These are phyloP conservation scores for Eupithecia subumbrata DNA, from an alignment of 2,888 invertebrate genomes.

Conservation along the genomic window DNA sequence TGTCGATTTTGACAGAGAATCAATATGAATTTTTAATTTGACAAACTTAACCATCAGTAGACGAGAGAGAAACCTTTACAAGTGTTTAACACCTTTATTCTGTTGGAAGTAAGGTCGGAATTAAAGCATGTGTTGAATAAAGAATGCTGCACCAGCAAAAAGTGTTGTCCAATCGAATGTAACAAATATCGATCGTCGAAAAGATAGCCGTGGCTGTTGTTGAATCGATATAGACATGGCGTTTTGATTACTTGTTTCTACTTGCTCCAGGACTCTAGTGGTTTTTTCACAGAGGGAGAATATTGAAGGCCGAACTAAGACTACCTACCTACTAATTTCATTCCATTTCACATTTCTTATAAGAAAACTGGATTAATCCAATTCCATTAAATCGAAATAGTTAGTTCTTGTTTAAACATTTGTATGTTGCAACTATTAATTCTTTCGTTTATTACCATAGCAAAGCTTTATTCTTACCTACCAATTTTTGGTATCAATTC, in stretches of 20 bases:
- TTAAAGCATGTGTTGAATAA: slow-evolving; percentile 31
- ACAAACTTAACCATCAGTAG: slow-evolving; percentile 42
- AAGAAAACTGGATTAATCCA: not conserved
- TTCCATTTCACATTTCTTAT: not conserved
- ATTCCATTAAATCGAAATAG: no score
- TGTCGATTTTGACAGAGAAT: slow-evolving; percentile 78
- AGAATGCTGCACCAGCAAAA: slow-evolving; percentile 51
- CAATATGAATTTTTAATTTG: slow-evolving; percentile 67
- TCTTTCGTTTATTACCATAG: no score
- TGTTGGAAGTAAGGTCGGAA: slow-evolving; percentile 23
- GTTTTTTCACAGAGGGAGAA: not conserved
- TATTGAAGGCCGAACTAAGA: not conserved
- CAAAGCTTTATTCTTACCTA: no score
- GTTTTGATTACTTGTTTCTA: slow-evolving; percentile 81
- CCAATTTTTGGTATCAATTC: not conserved
- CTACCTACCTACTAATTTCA: not conserved
- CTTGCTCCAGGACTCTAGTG: slow-evolving; percentile 55
- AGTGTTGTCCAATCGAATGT: slow-evolving; percentile 67
- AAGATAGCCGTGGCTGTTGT: slow-evolving; percentile 75
- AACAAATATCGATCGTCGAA: slow-evolving; percentile 79
- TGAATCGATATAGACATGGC: slow-evolving; percentile 80
- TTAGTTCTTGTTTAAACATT: no score
- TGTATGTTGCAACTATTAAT: no score
- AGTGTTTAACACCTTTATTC: slow-evolving; percentile 27
- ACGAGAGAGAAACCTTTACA: slow-evolving; percentile 22